phyloP scores from a whole-genome alignment of 1,140 invertebrate species.

The Globodera rostochiensis region DNA sequence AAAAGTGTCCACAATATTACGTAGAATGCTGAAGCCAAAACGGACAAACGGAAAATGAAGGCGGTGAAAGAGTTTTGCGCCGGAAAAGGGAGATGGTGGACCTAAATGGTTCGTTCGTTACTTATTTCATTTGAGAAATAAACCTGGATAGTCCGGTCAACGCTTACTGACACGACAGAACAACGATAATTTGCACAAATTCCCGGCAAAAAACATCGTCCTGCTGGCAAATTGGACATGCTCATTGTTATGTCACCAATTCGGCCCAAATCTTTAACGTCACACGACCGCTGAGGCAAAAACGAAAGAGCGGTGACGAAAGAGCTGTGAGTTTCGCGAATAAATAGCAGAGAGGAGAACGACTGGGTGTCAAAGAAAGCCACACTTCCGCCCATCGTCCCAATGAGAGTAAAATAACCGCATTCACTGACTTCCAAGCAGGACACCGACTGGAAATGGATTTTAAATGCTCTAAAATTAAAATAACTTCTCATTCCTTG shows the following conservation, averaged over 20 bases:
- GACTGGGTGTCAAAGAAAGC: constrained; percentile 37
- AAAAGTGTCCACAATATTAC: neutral
- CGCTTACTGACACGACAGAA: constrained; percentile 33
- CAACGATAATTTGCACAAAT: constrained; percentile 32
- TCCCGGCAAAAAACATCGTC: constrained; percentile 34
- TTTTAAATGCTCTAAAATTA: too few species aligned
- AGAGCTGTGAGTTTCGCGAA: constrained; percentile 24
- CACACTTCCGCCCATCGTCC: constrained; percentile 44
- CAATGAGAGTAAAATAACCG: constrained; percentile 33
- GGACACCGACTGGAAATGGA: constrained; percentile 34
- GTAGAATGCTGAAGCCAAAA: neutral
- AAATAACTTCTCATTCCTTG: too few species aligned
- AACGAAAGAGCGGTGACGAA: constrained; percentile 42
- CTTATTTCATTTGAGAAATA: constrained; percentile 1
- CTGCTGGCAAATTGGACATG: constrained; percentile 9
- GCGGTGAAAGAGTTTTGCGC: neutral
- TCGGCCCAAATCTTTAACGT: constrained; percentile 30
- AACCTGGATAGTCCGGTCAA: constrained; percentile 37
- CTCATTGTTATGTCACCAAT: constrained; percentile 18
- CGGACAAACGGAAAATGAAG: neutral
- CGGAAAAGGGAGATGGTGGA: constrained; percentile 26
- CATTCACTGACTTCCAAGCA: constrained; percentile 37
- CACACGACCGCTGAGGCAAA: constrained; percentile 36
- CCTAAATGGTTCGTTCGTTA: constrained; percentile 19
- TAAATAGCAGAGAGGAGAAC: constrained; percentile 8